Conservation (phyloP, 2,797 vertebrate species). For the Denticeps clupeoides region DNA sequence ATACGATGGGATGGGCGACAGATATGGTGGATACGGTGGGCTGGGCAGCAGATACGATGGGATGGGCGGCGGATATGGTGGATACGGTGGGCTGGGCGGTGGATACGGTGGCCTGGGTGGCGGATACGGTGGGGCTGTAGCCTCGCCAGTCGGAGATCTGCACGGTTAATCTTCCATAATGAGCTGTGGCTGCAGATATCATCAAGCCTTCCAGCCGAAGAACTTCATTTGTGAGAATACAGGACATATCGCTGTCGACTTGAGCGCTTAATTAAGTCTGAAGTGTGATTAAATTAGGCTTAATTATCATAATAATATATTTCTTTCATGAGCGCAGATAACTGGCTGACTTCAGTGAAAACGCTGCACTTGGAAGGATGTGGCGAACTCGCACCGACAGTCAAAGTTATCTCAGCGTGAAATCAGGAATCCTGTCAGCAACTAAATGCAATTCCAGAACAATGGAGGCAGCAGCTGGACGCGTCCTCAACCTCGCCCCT, state of each 20-base stretch:
- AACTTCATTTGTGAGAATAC: conserved; percentile 45
- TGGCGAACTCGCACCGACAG: conserved; percentile 32
- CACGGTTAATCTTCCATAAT: no score
- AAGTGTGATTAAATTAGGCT: conserved; percentile 61
- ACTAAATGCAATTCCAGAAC: conserved; percentile 66
- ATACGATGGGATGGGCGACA: no score
- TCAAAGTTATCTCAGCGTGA: conserved; percentile 61
- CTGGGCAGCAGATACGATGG: no score
- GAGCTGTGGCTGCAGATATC: not conserved
- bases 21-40: no score
- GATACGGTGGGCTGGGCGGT: no score
- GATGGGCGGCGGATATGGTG: no score
- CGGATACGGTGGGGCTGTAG: no score
- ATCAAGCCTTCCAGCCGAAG: conserved; percentile 24
- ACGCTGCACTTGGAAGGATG: conserved; percentile 41
- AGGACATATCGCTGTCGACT: conserved; percentile 36
- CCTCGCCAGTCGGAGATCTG: no score
- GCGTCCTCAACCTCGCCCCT: conserved; percentile 36
- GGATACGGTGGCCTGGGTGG: no score
- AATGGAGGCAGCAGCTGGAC: conserved; percentile 46
- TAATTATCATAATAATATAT: conserved; percentile 65
- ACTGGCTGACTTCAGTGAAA: conserved; percentile 45
- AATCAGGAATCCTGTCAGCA: conserved; percentile 66
- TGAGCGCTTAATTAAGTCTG: conserved; percentile 59
- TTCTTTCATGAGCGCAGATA: conserved; percentile 52